Conservation (phyloP, 2,113 vertebrate genomes). For the Sander lucioperca region DNA sequence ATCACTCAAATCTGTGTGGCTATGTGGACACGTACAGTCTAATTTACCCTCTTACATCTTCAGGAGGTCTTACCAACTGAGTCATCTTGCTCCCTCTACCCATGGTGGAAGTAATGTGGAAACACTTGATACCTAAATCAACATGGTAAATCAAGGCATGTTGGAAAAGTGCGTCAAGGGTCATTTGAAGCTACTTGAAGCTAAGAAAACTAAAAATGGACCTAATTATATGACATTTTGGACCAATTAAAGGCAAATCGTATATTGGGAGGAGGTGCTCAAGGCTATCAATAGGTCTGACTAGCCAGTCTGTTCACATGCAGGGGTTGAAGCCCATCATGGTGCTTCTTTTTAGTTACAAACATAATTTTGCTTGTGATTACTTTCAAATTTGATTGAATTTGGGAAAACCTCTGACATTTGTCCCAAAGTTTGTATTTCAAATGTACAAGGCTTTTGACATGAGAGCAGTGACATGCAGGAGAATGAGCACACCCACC, state of each 20-base stretch:
- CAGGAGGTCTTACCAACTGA: not conserved
- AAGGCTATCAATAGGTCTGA: not conserved
- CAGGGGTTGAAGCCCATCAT: not conserved
- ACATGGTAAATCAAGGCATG: not conserved
- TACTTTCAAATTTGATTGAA: not conserved
- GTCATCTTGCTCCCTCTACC: not conserved
- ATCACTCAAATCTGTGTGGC: not conserved
- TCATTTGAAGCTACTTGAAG: not conserved
- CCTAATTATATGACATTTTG: not conserved
- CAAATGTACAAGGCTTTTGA: not conserved
- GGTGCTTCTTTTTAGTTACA: not conserved
- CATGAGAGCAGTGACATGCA: not conserved
- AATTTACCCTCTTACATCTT: not conserved
- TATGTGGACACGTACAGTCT: not conserved
- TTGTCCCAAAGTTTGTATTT: not conserved
- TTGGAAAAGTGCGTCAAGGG: not conserved
- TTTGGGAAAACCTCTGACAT: not conserved
- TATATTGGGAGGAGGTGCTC: not conserved
- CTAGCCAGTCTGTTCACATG: not conserved
- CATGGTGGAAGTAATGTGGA: too few species aligned
- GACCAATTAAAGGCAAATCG: not conserved
- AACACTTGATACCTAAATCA: not conserved
- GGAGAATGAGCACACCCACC: constrained; percentile 1
- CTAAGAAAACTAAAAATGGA: not conserved
- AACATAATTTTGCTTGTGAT: not conserved